A percentile compares a stretch with the other conserved stretches of the same genome.
These are phyloP conservation scores for Brachyistius frenatus DNA, from an alignment of 2,113 vertebrate species.

Conservation along the genomic window DNA sequence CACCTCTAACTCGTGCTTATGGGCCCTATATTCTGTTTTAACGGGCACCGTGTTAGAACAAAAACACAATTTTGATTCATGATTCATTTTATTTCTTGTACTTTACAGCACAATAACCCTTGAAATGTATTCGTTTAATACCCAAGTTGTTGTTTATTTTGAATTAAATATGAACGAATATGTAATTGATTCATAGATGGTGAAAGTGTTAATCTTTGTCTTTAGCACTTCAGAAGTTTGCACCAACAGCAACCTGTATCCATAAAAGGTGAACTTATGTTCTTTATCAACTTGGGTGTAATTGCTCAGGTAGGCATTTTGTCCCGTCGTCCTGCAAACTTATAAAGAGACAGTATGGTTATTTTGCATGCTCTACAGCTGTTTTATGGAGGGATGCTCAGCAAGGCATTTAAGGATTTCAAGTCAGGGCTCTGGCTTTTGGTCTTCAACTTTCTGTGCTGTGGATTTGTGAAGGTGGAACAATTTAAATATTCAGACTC, in stretches of 20 bases:
- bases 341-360: constrained; percentile 74
- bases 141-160: neutral
- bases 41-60: neutral
- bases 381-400: constrained; percentile 70
- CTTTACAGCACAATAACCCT: constrained; percentile 4
- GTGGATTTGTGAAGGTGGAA: constrained; percentile 59
- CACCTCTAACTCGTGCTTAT: neutral
- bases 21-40: constrained; percentile 3
- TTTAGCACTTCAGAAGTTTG: constrained; percentile 5
- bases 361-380: constrained; percentile 71
- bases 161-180: constrained; percentile 12
- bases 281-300: constrained; percentile 40
- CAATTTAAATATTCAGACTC: constrained; percentile 58
- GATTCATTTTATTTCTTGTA: constrained; percentile 4
- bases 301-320: constrained; percentile 44
- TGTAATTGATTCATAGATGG: constrained; percentile 12
- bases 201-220: constrained; percentile 8
- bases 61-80: constrained; percentile 20
- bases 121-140: neutral
- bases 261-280: constrained; percentile 8
- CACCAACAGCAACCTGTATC: constrained; percentile 13
- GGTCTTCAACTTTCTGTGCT: constrained; percentile 53
- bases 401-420: constrained; percentile 66
- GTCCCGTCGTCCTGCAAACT: constrained; percentile 49
- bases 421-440: constrained; percentile 31